Evolutionary conservation across 2,888 invertebrate genomes (phyloP).

Genomic region (Phortica okadai): DNA sequence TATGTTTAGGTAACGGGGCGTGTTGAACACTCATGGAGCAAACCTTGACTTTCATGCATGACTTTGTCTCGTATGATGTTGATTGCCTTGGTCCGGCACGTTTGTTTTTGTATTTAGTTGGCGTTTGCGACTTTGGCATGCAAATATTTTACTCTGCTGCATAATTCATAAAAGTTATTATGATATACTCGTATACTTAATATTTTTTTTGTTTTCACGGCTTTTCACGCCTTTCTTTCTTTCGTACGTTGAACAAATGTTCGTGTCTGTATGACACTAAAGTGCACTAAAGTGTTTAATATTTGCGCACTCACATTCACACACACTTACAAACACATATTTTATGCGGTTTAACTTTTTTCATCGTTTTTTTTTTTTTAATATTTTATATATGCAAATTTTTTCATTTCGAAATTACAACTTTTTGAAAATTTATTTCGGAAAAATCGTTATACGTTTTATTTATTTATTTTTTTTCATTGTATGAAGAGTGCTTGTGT

Average conservation of each 20-base stretch:
- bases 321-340: neutral
- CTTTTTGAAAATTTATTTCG: constrained; percentile 8
- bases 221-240: constrained; percentile 21
- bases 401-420: neutral
- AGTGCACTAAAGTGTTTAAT: constrained; percentile 31
- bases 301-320: neutral
- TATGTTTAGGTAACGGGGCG: neutral
- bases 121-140: constrained; percentile 18
- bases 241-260: constrained; percentile 6
- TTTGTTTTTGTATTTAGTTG: constrained; percentile 2
- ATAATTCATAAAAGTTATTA: constrained; percentile 29
- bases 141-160: constrained; percentile 31
- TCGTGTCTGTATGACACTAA: constrained; percentile 3
- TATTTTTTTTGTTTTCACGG: neutral
- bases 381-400: constrained; percentile 20
- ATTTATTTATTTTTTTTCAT: neutral
- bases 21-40: neutral
- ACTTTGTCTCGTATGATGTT: neutral
- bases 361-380: neutral
- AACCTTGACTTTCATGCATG: neutral
- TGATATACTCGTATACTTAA: constrained; percentile 20
- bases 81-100: neutral
- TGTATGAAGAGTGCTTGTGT: neutral
- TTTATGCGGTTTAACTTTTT: neutral
- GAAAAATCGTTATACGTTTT: neutral